Evolutionary conservation across 2,888 invertebrate species (phyloP).

Genomic region (Trichogramma evanescens): DNA sequence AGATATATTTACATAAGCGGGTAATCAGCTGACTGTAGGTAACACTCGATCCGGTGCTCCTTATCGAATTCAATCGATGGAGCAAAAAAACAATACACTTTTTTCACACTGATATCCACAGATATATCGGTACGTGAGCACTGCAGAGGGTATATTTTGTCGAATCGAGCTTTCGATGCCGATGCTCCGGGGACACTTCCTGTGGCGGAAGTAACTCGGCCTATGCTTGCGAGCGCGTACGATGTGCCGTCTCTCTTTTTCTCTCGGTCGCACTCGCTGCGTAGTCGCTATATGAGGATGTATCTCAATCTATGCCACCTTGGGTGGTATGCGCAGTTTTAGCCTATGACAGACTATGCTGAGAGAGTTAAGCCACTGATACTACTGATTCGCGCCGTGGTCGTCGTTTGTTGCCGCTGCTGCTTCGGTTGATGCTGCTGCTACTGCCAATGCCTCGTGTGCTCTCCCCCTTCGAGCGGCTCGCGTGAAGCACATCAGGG

Average conservation of each 20-base stretch:
- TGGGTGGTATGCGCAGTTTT: constrained; percentile 46
- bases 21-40: too few species aligned
- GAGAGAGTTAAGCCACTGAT: constrained; percentile 29
- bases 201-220: background rate
- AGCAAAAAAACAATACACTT: too few species aligned
- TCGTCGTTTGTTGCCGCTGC: constrained; percentile 28
- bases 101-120: background rate
- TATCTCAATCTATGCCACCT: constrained; percentile 47
- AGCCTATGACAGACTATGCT: constrained; percentile 38
- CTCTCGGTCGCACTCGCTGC: background rate
- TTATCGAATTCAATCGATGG: too few species aligned
- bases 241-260: too few species aligned
- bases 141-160: too few species aligned
- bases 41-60: too few species aligned
- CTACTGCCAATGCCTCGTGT: background rate
- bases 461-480: constrained; percentile 13
- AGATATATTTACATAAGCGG: too few species aligned
- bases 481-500: background rate
- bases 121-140: too few species aligned
- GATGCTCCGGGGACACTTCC: background rate
- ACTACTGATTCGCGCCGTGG: constrained; percentile 20
- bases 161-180: too few species aligned
- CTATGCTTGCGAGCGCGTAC: background rate
- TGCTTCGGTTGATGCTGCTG: background rate
- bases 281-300: constrained; percentile 35